A percentile compares a stretch with the other conserved stretches of the same genome.
Evolutionary conservation across 2,113 vertebrate genomes (phyloP).

Genomic region (Dipodomys spectabilis): DNA sequence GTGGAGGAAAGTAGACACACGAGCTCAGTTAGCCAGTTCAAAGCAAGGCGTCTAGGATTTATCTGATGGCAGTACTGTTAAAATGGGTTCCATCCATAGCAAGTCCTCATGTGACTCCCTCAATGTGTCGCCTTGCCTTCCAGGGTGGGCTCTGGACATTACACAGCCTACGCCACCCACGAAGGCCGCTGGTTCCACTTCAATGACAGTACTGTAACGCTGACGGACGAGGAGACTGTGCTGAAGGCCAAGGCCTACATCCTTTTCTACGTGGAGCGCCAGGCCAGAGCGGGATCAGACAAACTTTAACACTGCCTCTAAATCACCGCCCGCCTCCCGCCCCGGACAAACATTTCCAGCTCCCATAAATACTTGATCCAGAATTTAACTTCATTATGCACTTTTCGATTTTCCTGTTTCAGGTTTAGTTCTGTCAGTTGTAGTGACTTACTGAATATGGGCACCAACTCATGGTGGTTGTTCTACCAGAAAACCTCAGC

Average conservation of each 20-base stretch:
- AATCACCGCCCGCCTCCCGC: slow-evolving; percentile 82
- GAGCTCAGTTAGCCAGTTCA: background rate
- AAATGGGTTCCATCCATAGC: background rate
- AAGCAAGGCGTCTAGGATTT: background rate
- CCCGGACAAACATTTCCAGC: slow-evolving; percentile 87
- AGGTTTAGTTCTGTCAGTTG: slow-evolving; percentile 87
- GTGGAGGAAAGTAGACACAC: background rate
- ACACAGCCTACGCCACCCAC: slow-evolving; percentile 95
- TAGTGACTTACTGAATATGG: slow-evolving; percentile 86
- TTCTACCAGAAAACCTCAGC: slow-evolving; percentile 89
- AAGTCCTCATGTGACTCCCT: background rate
- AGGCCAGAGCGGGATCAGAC: slow-evolving; percentile 85
- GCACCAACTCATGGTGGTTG: slow-evolving; percentile 87
- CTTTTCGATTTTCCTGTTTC: slow-evolving; percentile 88
- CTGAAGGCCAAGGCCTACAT: slow-evolving; percentile 98
- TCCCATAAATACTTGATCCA: slow-evolving; percentile 89
- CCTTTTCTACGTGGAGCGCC: slow-evolving; percentile 96
- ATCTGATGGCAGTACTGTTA: background rate
- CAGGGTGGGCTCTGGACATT: slow-evolving; percentile 98
- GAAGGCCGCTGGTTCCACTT: slow-evolving; percentile 98
- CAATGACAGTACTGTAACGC: slow-evolving; percentile 98
- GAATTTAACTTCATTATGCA: slow-evolving; percentile 90
- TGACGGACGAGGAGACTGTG: slow-evolving; percentile 95
- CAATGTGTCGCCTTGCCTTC: slow-evolving; percentile 33
- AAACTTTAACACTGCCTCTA: slow-evolving; percentile 89